phyloP scores from a whole-genome alignment of 92 coral and sea anemone species.

The Heliopora coerulea region DNA sequence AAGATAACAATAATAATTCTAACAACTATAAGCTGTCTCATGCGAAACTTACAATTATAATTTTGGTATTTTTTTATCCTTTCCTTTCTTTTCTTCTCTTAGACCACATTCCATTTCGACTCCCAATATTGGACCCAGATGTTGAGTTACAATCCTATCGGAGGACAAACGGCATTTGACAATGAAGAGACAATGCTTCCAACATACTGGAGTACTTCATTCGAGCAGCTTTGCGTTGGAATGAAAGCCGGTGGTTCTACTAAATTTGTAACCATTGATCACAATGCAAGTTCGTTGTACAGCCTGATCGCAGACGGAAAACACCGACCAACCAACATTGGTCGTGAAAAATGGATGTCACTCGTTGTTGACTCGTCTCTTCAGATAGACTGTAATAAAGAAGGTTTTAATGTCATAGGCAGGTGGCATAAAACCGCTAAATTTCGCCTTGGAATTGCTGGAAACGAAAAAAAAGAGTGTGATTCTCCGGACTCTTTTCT shows the following conservation, averaged over 20 bases:
- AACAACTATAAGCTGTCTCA: no score
- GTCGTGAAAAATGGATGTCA: slow-evolving; percentile 11
- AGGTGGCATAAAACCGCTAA: background rate
- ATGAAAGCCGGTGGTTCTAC: slow-evolving; percentile 2
- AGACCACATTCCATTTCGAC: background rate
- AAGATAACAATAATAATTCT: no score
- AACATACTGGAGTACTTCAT: slow-evolving; percentile 11
- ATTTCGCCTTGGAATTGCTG: background rate
- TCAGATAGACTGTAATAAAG: background rate
- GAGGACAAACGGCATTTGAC: slow-evolving; percentile 2
- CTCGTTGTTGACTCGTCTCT: slow-evolving; percentile 7
- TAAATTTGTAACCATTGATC: slow-evolving; percentile 1
- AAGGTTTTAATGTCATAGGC: slow-evolving; percentile 5
- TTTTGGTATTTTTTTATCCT: no score
- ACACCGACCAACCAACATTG: background rate
- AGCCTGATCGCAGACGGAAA: slow-evolving; percentile 9
- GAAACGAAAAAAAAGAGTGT: background rate
- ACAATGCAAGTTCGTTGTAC: slow-evolving; percentile 10
- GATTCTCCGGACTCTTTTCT: slow-evolving; percentile 2
- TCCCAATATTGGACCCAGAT: background rate
- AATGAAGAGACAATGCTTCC: slow-evolving; percentile 10
- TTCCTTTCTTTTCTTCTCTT: background rate
- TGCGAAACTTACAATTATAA: no score
- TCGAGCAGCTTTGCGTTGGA: slow-evolving; percentile 2
- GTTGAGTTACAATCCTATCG: background rate